Evolutionary conservation across 37 sponge, comb jelly and placozoan species (phyloP), one percentile per base, ranked within the genome.

Genomic region (Aplysina aerophoba): DNA sequence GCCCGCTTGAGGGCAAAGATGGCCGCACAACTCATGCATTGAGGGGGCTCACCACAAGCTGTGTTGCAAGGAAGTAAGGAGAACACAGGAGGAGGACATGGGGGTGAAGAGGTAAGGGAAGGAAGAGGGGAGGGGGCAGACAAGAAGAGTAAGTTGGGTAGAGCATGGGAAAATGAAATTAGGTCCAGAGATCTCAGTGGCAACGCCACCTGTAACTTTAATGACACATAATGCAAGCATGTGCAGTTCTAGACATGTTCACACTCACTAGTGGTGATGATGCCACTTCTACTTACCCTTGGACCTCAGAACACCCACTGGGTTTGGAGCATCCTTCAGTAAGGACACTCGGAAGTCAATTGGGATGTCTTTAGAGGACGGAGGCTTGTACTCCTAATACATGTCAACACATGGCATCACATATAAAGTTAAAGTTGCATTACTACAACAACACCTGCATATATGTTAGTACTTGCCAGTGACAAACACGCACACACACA

Each of bases 1-100:
- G 92, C 88, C 82, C 92, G 73, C 84, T 92, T 92, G 20, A 87
- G 81, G 59, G 90, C 95, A 91, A 92, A 92, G 24, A 94, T 63
- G 11, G 71, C 86, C 17, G 92, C 89, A 54, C 88, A 92, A 44
- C 89, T 88, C 90, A 92, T 75, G 55, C 85, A 83, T 83, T 66
- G 71, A 17, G 95, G 95, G 5, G 95, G 95, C 79, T 94, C 95
- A 58, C 92, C 95, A 64, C 62, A 68, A 79, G 92, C 95, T 94
- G 59, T 59, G 68, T 34, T 15, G 50, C 6, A 44, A 8, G 50
- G 50, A 8, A 11, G 50, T 3, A 44, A 8, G 50, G 50, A 44
- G 50, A 8, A 8, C 6, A 44, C 8, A 8, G 50, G 50, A 11
- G 50, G 50, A 8, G 3, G 50, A 11, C 6, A 44, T 44, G 50